phyloP scores from a whole-genome alignment of 2,113 vertebrate genomes.

The Chiloscyllium plagiosum region DNA sequence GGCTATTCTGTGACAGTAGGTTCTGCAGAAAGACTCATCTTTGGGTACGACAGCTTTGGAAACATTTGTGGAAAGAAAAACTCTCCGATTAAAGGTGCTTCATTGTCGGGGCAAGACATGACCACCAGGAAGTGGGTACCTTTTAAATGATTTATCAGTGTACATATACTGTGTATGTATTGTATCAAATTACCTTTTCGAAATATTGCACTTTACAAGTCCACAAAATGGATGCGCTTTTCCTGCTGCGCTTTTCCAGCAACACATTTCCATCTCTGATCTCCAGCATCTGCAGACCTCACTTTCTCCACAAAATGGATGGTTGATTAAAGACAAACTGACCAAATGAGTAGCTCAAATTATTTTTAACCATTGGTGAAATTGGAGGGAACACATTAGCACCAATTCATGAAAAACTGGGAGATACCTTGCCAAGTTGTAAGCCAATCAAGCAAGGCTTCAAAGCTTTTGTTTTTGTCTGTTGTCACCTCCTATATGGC shows the following conservation, averaged over 20 bases:
- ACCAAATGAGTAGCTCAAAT: background rate
- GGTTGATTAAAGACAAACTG: background rate
- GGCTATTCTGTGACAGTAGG: slow-evolving; percentile 63
- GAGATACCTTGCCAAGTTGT: too few relatives aligned
- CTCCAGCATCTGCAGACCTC: too few relatives aligned
- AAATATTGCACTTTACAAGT: background rate
- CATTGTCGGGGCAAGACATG: slow-evolving; percentile 71
- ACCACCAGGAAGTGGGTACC: slow-evolving; percentile 60
- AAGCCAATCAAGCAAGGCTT: too few relatives aligned
- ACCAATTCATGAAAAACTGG: background rate
- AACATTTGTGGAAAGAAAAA: slow-evolving; percentile 67
- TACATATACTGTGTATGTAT: background rate
- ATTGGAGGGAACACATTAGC: background rate
- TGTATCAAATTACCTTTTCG: background rate
- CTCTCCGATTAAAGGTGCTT: slow-evolving; percentile 56
- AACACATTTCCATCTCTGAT: too few relatives aligned
- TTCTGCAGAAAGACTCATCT: slow-evolving; percentile 61
- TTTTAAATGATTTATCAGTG: slow-evolving; percentile 18
- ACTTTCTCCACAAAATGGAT: background rate
- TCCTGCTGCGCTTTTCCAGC: too few relatives aligned
- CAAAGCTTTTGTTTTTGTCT: too few relatives aligned
- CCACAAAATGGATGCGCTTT: background rate
- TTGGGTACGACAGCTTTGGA: slow-evolving; percentile 69
- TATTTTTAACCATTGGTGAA: background rate
- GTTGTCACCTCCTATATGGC: too few relatives aligned